Evolutionary conservation across 1,140 invertebrate species (phyloP), one percentile per base, ranked within the genome.

Genomic region (Galleria mellonella): DNA sequence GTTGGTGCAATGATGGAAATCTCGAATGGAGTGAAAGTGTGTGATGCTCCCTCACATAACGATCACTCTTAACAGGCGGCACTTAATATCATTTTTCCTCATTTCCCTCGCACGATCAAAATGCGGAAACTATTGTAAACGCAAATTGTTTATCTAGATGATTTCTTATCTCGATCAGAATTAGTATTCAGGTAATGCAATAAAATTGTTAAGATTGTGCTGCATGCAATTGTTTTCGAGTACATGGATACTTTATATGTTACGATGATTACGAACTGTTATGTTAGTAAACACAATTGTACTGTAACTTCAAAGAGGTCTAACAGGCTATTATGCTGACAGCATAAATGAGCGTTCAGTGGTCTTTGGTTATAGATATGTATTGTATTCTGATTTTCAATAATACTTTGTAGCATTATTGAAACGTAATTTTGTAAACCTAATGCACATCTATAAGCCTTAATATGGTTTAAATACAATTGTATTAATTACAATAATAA

Each of bases 1-100:
- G 76, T 77, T 56, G 61, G 58, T 60, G 55, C 61, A 70, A 66
- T 73, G 67, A 73, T 79, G 71, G 67, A 76, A 74, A 72, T 72
- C 63, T 74, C 53, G 47, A 51, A 56, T 46, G 45, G 30, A 59
- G 66, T 68, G 71, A 73, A 73, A 73, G 68, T 65, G 39, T 41
- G 43, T 48, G 49, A 55, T 59, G 42, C 49, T 23, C 17, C 17
- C 30, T 37, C 42, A 58, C 55, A 52, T 53, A 50, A 49, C 17
- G 17, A 23, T 23, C 17, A n/a, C n/a, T 52, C 48, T 49, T 49
- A 40, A 44, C 27, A 31, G 43, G 37, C 46, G 43, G 37, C 46
- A 51, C 31, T 51, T 58, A 41, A 57, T 57, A 56, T 47, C 51
- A 54, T 43, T 64, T 66, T 72, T 67, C 62, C 65, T 49, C 54